Base-by-base conservation (phyloP, 2,888 invertebrate genomes). In the Leucania comma region DNA sequence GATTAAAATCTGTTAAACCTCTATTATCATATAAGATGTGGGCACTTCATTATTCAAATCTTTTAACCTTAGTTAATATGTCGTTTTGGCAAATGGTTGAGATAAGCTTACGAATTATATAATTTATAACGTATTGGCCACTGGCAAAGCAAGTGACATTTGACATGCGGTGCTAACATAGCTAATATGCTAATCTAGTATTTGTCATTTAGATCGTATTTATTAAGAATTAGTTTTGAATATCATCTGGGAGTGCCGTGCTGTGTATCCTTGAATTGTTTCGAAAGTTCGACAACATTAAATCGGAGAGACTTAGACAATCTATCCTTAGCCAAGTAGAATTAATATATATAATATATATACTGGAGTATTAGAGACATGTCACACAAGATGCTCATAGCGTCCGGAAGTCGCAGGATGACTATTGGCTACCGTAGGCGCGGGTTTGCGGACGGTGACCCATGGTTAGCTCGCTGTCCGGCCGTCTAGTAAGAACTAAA, bases 131-230 rank as follows among this genome's bases (percentile, higher is more conserved):
- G 50, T 65, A 65, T 72, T 68, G 65, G 73, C 51, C 20, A 54
- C 66, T 68, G 14, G 54, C 14, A 14, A 53, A 32, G 26, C 81
- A 69, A 84, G 60, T 84, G 84, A 72, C 82, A 82, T 82, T 82
- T 82, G 56, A 57, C n/a, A 53, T 73, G 48, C 48, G 32, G 17
- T 60, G 62, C 42, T 20, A 10, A 54, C 35, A 14, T 5, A 32
- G 48, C 62, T 81, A 71, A n/a, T 84, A 84, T 82, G 82, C 65
- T 73, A 81, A 81, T 82, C 12, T 66, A 29, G 48, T 61, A 78
- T 75, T 78, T 71, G 68, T 72, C 65, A 68, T 82, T 69, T 66
- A 68, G 48, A 69, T 79, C 48, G 51, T 56, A 56, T 66, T 62
- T 61, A 48, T 65, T 68, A 58, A 61, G 22, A 53, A 53, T 67